Conservation (phyloP, 2,797 vertebrate species). For the Ambastaia sidthimunki region DNA sequence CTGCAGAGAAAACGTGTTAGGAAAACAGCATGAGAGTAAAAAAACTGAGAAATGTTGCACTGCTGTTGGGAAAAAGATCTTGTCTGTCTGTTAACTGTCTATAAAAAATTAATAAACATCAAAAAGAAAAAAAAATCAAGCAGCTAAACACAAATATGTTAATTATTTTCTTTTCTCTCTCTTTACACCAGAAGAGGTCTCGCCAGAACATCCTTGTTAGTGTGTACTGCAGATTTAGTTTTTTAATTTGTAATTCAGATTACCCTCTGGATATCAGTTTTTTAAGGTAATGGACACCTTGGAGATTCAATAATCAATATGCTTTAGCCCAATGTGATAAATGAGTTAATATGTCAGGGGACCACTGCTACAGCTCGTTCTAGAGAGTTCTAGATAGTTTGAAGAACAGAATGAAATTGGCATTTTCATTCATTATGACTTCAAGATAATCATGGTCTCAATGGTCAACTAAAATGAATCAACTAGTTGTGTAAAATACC, state of each 20-base stretch:
- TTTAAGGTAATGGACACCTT: neutral
- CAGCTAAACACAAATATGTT: no score
- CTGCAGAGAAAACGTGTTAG: neutral
- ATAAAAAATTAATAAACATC: no score
- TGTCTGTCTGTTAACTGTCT: neutral
- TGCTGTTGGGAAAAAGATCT: neutral
- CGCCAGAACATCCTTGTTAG: no score
- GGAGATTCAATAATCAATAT: neutral
- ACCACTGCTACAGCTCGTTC: neutral
- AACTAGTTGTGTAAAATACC: constrained; percentile 4
- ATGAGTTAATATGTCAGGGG: neutral
- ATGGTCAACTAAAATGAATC: constrained; percentile 8
- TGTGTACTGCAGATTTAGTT: neutral
- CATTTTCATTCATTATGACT: neutral
- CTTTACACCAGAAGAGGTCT: no score
- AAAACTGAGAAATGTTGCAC: neutral
- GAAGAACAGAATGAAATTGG: neutral
- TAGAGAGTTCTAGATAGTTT: neutral
- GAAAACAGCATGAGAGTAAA: neutral
- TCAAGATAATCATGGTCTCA: constrained; percentile 17
- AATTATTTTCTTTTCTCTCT: neutral
- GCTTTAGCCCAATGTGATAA: neutral
- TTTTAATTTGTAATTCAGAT: neutral
- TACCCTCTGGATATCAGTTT: neutral
- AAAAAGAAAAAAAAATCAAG: neutral